phyloP scores from a whole-genome alignment of 2,113 vertebrate genomes.

The Apaloderma vittatum region DNA sequence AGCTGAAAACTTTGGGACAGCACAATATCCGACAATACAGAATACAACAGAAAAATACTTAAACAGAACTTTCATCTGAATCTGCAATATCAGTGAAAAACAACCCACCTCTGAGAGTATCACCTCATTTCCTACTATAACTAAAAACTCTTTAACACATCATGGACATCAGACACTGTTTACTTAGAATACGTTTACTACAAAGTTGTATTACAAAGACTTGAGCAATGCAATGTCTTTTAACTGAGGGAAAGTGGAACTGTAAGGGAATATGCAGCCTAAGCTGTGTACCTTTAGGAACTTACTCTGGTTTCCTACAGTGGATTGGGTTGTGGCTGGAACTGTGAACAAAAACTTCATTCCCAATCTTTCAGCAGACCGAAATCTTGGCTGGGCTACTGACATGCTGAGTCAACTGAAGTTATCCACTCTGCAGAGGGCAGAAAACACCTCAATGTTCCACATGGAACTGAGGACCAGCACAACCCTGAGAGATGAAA shows the following conservation, averaged over 20 bases:
- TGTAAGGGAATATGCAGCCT: not conserved
- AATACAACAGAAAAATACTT: not conserved
- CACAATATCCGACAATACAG: not conserved
- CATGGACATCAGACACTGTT: not conserved
- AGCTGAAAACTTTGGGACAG: not conserved
- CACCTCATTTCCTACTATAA: not conserved
- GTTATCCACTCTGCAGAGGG: not conserved
- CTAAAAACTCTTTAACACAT: not conserved
- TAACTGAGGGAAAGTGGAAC: not conserved
- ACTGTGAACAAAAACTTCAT: not conserved
- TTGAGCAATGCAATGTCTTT: not conserved
- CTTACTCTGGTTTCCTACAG: not conserved
- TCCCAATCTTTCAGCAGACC: not conserved
- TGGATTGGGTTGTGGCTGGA: not conserved
- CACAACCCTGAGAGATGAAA: not conserved
- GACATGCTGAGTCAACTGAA: not conserved
- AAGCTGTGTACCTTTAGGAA: not conserved
- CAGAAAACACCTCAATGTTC: not conserved
- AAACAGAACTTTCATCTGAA: not conserved
- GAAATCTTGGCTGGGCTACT: not conserved
- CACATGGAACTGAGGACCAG: not conserved
- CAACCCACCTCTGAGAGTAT: not conserved
- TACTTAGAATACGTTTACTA: not conserved
- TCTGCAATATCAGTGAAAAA: not conserved
- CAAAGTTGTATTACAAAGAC: not conserved